A percentile compares a stretch with the other conserved stretches of the same genome.
Evolutionary conservation across 2,797 vertebrate species (phyloP).

Genomic region (Delichon dasypus): DNA sequence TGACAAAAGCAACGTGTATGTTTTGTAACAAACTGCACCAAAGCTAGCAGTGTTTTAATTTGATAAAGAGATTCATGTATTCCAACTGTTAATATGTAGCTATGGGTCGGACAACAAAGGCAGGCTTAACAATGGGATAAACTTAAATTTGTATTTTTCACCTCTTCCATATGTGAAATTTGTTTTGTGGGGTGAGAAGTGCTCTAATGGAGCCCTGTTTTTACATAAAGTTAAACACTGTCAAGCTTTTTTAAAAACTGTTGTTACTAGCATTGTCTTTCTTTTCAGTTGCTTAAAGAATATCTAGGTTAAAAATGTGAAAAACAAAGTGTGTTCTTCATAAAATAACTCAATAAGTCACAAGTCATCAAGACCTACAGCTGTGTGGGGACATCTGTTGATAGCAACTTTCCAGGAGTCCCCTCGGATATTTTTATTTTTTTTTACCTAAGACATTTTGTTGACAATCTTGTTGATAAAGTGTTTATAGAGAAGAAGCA

Average conservation of each 20-base stretch:
- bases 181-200: not conserved
- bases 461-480: not conserved
- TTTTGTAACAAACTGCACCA: not conserved
- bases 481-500: not conserved
- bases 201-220: not conserved
- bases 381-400: not conserved
- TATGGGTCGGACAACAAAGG: not conserved
- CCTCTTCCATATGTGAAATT: not conserved
- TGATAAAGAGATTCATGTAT: not conserved
- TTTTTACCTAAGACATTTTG: not conserved
- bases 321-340: not conserved
- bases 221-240: not conserved
- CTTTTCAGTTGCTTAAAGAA: not conserved
- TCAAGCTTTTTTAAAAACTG: not conserved
- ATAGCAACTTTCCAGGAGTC: not conserved
- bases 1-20: fast-evolving
- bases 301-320: not conserved
- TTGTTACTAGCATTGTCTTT: not conserved
- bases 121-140: not conserved
- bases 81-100: not conserved
- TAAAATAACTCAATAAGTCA: not conserved
- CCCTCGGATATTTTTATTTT: not conserved
- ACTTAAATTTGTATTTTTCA: not conserved
- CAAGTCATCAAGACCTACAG: not conserved
- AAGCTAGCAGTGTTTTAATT: not conserved